A percentile compares a stretch with the other conserved stretches of the same genome.
Conservation (phyloP, 2,113 vertebrate genomes). For the Cebus imitator region DNA sequence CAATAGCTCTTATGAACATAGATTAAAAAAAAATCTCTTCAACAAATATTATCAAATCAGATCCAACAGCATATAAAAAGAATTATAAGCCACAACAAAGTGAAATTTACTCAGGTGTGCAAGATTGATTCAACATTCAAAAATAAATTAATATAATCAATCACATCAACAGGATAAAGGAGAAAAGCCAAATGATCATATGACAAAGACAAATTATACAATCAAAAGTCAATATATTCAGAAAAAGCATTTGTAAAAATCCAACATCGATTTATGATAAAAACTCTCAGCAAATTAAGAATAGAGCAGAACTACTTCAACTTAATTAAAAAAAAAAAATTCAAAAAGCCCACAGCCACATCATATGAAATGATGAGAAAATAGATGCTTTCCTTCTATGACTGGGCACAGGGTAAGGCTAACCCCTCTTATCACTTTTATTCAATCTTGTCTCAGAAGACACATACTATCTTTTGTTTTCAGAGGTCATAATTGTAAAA, state of each 20-base stretch:
- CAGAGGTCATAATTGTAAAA: background rate
- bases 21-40: background rate
- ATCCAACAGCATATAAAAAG: background rate
- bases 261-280: background rate
- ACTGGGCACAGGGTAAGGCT: background rate
- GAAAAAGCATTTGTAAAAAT: background rate
- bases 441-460: background rate
- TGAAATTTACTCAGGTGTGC: background rate
- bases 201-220: background rate
- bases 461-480: background rate
- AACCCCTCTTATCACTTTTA: background rate
- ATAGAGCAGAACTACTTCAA: background rate
- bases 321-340: background rate
- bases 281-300: background rate
- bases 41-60: background rate
- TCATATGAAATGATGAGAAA: background rate
- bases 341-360: background rate
- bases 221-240: background rate
- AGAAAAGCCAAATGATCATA: background rate
- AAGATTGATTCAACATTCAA: background rate
- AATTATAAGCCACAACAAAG: background rate
- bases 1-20: background rate
- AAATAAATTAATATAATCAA: background rate
- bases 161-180: background rate
- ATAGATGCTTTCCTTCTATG: background rate